phyloP scores from a whole-genome alignment of 92 coral and sea anemone species.

The Desmophyllum pertusum region DNA sequence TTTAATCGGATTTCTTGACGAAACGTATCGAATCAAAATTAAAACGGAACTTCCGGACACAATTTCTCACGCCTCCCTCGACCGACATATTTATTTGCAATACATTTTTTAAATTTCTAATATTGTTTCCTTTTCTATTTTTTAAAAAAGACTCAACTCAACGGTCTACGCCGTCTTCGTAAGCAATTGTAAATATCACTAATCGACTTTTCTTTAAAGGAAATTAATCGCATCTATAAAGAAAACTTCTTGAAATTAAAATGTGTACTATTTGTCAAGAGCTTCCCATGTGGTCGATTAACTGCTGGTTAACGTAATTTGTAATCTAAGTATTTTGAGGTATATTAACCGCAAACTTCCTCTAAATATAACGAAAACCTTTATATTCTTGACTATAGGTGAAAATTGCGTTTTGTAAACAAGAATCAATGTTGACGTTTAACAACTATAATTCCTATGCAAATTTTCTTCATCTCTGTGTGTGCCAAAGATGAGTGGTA shows the following conservation, averaged over 20 bases:
- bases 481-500: neutral
- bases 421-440: neutral
- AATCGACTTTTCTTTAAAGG: neutral
- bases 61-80: neutral
- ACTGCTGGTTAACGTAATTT: neutral
- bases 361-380: neutral
- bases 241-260: neutral
- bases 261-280: neutral
- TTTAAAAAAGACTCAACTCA: neutral
- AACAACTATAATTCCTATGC: neutral
- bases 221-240: neutral
- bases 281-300: neutral
- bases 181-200: neutral
- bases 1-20: neutral
- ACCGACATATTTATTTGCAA: neutral
- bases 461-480: neutral
- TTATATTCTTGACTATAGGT: neutral
- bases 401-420: constrained; percentile 1
- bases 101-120: neutral
- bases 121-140: neutral
- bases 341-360: neutral
- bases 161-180: neutral
- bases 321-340: neutral
- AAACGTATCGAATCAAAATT: neutral
- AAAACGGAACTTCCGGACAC: neutral